Percentiles rank a stretch among this genome's conserved stretches.
These are phyloP conservation scores for Clivina fossor DNA, from an alignment of 2,888 invertebrate genomes.

Conservation along the genomic window DNA sequence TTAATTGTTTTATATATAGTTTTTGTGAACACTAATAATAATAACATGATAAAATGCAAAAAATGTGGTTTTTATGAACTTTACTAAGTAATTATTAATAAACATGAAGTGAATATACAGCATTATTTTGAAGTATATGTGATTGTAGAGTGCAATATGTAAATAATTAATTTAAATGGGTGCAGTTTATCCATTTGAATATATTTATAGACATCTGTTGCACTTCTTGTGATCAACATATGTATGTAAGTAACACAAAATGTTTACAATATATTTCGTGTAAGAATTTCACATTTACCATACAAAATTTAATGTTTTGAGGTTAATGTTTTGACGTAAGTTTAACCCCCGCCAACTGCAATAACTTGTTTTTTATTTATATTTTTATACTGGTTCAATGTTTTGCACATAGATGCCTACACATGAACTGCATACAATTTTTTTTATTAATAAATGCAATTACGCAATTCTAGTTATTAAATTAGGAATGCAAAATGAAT, in stretches of 20 bases:
- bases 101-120: neutral
- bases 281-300: neutral
- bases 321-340: slow-evolving; percentile 26
- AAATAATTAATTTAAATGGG: neutral
- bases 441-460: slow-evolving; percentile 6
- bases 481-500: slow-evolving; percentile 8
- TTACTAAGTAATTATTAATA: neutral
- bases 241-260: slow-evolving; percentile 16
- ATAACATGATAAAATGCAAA: neutral
- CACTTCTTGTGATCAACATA: slow-evolving; percentile 1
- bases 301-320: neutral
- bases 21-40: too few relatives aligned
- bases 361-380: slow-evolving; percentile 4
- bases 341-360: slow-evolving; percentile 10
- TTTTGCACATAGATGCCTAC: slow-evolving; percentile 22
- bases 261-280: neutral
- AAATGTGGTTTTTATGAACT: neutral
- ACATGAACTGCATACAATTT: slow-evolving; percentile 5
- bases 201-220: slow-evolving; percentile 16
- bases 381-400: slow-evolving; percentile 12
- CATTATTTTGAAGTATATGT: too few relatives aligned
- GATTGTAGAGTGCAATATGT: neutral
- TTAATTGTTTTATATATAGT: too few relatives aligned
- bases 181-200: neutral
- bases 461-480: slow-evolving; percentile 17